These are phyloP conservation scores for Apogon talboti DNA, from an alignment of 2,797 vertebrate species.

Conservation along the genomic window DNA sequence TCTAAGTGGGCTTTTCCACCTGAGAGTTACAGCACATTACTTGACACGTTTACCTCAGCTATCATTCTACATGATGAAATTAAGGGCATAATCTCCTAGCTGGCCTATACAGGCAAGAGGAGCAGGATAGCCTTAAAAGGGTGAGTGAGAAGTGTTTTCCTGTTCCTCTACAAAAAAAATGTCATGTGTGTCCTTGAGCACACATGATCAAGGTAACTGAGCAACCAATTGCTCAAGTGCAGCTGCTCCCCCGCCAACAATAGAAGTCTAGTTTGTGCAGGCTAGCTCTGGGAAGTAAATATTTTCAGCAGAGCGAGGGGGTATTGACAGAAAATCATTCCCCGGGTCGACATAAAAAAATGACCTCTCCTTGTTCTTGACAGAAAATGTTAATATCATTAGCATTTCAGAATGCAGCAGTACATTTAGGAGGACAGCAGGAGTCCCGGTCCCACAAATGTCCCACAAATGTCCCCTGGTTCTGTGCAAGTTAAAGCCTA, in stretches of 20 bases:
- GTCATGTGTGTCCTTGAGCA: conserved; percentile 67
- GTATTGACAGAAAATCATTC: conserved; percentile 21
- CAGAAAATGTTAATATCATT: neutral
- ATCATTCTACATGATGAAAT: conserved; percentile 38
- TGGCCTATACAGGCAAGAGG: conserved; percentile 73
- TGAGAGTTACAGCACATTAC: conserved; percentile 47
- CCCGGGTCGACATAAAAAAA: conserved; percentile 22
- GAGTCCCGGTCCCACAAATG: too few relatives aligned
- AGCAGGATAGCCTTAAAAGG: conserved; percentile 77
- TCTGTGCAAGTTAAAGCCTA: conserved; percentile 8
- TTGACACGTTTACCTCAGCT: conserved; percentile 60
- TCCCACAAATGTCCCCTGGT: conserved; percentile 12
- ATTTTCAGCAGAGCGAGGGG: conserved; percentile 32
- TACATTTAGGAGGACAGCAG: too few relatives aligned
- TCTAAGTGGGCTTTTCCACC: conserved; percentile 30
- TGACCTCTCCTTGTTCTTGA: conserved; percentile 9
- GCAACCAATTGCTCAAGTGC: conserved; percentile 62
- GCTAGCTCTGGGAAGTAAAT: conserved; percentile 33
- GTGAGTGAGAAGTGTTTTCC: conserved; percentile 72
- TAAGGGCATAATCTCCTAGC: conserved; percentile 62
- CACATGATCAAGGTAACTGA: conserved; percentile 49
- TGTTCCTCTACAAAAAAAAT: conserved; percentile 73
- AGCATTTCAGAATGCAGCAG: neutral
- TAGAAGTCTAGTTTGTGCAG: conserved; percentile 42
- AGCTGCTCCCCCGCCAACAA: conserved; percentile 62